Conservation (phyloP, 2,888 invertebrate genomes). For the Macaria notata region DNA sequence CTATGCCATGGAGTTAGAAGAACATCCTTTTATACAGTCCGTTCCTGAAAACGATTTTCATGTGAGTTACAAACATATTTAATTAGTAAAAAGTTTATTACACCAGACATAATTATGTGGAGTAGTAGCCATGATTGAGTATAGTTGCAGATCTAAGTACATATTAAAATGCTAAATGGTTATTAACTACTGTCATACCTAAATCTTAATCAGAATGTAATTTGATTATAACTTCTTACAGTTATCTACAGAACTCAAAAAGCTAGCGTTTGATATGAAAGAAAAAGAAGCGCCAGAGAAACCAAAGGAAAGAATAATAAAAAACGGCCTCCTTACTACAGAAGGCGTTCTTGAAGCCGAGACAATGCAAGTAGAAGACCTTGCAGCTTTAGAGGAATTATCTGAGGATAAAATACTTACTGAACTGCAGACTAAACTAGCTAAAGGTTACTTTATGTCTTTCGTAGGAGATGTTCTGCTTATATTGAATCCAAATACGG, state of each 20-base stretch:
- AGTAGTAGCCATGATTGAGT: too few relatives aligned
- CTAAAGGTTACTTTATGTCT: slow-evolving; percentile 86
- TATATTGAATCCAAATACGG: slow-evolving; percentile 90
- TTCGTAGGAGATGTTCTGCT: slow-evolving; percentile 92
- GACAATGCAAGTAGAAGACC: slow-evolving; percentile 90
- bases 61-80: slow-evolving; percentile 67
- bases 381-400: slow-evolving; percentile 88
- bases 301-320: slow-evolving; percentile 74
- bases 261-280: slow-evolving; percentile 73
- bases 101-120: neutral
- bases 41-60: slow-evolving; percentile 91
- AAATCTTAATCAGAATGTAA: too few relatives aligned
- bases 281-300: slow-evolving; percentile 59
- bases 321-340: slow-evolving; percentile 70
- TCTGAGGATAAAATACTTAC: slow-evolving; percentile 88
- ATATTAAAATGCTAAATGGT: too few relatives aligned
- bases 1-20: slow-evolving; percentile 89
- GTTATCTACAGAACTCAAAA: slow-evolving; percentile 88
- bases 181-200: too few relatives aligned
- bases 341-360: slow-evolving; percentile 83
- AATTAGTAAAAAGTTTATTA: neutral
- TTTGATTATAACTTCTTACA: slow-evolving; percentile 43
- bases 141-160: too few relatives aligned
- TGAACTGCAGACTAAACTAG: slow-evolving; percentile 86
- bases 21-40: slow-evolving; percentile 91